A percentile compares a stretch with the other conserved stretches of the same genome.
These are phyloP conservation scores for Heliconius himera DNA, from an alignment of 1,140 invertebrate genomes.

Conservation along the genomic window DNA sequence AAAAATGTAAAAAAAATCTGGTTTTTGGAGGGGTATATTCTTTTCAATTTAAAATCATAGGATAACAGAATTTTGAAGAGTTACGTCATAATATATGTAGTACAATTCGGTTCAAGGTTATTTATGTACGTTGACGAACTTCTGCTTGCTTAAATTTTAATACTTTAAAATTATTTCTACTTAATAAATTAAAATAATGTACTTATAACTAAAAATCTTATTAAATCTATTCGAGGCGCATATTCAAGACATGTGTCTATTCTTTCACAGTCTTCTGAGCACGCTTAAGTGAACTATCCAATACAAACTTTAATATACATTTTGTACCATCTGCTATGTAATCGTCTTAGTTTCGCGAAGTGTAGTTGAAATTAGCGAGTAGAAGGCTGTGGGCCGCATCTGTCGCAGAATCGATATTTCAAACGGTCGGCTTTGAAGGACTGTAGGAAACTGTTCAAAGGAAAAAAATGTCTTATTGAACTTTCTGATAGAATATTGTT, in stretches of 20 bases:
- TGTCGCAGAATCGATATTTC: constrained; percentile 50
- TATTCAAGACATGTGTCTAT: background rate
- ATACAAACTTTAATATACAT: constrained; percentile 46
- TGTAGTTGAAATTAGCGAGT: constrained; percentile 52
- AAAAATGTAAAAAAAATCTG: background rate
- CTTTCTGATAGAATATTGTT: background rate
- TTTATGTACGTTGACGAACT: too few species aligned
- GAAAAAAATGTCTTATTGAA: constrained; percentile 20
- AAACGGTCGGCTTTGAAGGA: constrained; percentile 39
- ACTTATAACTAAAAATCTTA: background rate
- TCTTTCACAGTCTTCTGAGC: constrained; percentile 21
- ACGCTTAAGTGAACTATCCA: constrained; percentile 32
- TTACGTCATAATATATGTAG: too few species aligned
- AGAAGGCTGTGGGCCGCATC: constrained; percentile 49
- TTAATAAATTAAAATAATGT: background rate
- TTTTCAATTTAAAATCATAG: too few species aligned
- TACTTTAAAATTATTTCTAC: background rate
- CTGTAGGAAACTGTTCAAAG: constrained; percentile 33
- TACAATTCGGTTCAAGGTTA: too few species aligned
- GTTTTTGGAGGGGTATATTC: too few species aligned
- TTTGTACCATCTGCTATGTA: constrained; percentile 47
- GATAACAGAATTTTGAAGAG: too few species aligned
- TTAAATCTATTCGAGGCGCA: background rate
- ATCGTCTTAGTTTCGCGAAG: constrained; percentile 52
- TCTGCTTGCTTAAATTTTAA: too few species aligned